Conservation (phyloP, 2,113 vertebrate species). For the Paramisgurnus dabryanus region DNA sequence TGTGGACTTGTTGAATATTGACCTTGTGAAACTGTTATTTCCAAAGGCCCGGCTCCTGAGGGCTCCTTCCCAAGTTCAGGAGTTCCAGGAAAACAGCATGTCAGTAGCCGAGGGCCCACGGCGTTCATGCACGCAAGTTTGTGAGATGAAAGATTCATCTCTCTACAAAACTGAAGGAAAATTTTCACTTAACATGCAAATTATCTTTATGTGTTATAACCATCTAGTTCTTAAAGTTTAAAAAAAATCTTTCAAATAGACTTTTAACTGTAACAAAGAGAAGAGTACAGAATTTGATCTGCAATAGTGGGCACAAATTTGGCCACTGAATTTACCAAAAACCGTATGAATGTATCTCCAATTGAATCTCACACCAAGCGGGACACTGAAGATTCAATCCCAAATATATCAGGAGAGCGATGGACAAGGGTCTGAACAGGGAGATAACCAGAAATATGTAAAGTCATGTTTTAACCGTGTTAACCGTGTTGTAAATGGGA, state of each 20-base stretch:
- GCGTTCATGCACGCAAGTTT: background rate
- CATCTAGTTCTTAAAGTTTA: too few relatives aligned
- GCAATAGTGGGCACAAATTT: background rate
- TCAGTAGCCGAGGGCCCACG: background rate
- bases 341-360: too few relatives aligned
- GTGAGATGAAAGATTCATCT: background rate
- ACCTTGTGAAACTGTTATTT: background rate
- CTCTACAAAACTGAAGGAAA: background rate
- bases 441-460: background rate
- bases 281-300: background rate
- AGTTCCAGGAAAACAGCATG: constrained; percentile 9
- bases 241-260: too few relatives aligned
- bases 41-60: background rate
- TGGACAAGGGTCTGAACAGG: background rate
- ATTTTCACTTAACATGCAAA: background rate
- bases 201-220: too few relatives aligned
- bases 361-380: background rate
- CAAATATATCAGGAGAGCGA: background rate
- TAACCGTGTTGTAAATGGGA: background rate
- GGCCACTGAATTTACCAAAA: background rate
- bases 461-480: background rate
- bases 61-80: constrained; percentile 18
- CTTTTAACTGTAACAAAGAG: background rate
- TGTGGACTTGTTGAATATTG: constrained; percentile 46
- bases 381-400: background rate